Evolutionary conservation across 2,888 invertebrate genomes (phyloP).

Genomic region (Caenorhabditis sp.): DNA sequence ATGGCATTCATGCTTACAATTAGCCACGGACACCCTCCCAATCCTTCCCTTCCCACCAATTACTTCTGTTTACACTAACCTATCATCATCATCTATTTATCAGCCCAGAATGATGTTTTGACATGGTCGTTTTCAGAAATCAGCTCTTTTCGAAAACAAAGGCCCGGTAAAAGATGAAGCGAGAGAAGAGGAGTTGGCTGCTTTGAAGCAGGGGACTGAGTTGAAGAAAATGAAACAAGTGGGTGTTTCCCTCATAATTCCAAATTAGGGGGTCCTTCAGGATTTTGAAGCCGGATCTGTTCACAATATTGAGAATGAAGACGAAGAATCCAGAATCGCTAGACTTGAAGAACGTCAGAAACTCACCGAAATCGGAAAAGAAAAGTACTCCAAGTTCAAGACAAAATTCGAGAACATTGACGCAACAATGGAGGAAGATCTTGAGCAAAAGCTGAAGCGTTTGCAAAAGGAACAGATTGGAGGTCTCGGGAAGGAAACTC

Average conservation of each 20-base stretch:
- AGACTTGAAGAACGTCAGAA: conserved; percentile 73
- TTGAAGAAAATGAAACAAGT: conserved; percentile 76
- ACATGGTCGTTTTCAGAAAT: conserved; percentile 73
- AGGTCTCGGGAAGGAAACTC: conserved; percentile 75
- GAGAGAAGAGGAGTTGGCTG: conserved; percentile 77
- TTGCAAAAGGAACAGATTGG: conserved; percentile 70
- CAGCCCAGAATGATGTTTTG: conserved; percentile 1
- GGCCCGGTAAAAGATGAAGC: conserved; percentile 76
- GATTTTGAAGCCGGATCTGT: conserved; percentile 74
- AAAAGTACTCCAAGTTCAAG: conserved; percentile 81
- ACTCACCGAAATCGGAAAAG: conserved; percentile 74
- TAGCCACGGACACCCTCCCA: neutral
- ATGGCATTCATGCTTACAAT: neutral
- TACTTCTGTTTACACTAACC: conserved; percentile 10
- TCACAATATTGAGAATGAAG: conserved; percentile 70
- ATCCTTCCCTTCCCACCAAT: conserved; percentile 13
- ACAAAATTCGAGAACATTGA: conserved; percentile 80
- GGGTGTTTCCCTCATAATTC: neutral
- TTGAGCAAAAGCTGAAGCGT: conserved; percentile 76
- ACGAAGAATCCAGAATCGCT: conserved; percentile 68
- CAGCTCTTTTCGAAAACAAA: conserved; percentile 77
- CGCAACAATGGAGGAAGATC: conserved; percentile 73
- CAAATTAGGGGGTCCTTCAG: too few relatives aligned
- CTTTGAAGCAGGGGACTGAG: conserved; percentile 73
- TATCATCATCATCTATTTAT: too few relatives aligned